Conservation (phyloP, 2,888 invertebrate genomes). For the Xanthorhoe spadicearia region DNA sequence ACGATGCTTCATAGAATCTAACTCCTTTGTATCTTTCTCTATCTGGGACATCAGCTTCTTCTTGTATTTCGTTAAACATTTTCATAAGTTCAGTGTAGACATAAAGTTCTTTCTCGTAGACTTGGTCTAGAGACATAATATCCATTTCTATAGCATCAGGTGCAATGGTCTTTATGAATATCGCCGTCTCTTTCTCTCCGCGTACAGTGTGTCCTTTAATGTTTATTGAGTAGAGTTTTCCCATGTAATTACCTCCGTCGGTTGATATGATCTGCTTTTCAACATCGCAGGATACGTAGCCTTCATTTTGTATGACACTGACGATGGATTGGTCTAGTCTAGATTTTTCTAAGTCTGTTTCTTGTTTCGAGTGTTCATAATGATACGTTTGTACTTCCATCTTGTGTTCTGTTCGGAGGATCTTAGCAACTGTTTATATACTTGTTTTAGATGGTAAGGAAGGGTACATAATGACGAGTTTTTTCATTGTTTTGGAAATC, state of each 20-base stretch:
- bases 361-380: constrained; percentile 12
- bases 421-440: constrained; percentile 28
- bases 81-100: constrained; percentile 57
- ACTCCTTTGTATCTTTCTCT: constrained; percentile 55
- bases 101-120: constrained; percentile 54
- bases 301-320: constrained; percentile 45
- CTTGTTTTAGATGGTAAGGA: not conserved
- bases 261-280: constrained; percentile 45
- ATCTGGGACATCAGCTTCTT: constrained; percentile 52
- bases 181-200: constrained; percentile 53
- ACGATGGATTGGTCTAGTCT: constrained; percentile 44
- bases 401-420: not conserved
- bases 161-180: constrained; percentile 60
- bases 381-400: constrained; percentile 30
- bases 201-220: constrained; percentile 55
- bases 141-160: constrained; percentile 40
- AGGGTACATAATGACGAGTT: not conserved
- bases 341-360: constrained; percentile 1
- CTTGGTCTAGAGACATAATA: constrained; percentile 43
- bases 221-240: constrained; percentile 54
- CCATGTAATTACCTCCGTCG: constrained; percentile 62
- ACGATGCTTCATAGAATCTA: constrained; percentile 55
- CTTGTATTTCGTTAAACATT: constrained; percentile 56
- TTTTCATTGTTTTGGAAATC: not conserved
- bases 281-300: constrained; percentile 48